A percentile compares a stretch with the other conserved stretches of the same genome.
phyloP scores from a whole-genome alignment of 92 coral and sea anemone species.

The Isaurus tuberculatus region DNA sequence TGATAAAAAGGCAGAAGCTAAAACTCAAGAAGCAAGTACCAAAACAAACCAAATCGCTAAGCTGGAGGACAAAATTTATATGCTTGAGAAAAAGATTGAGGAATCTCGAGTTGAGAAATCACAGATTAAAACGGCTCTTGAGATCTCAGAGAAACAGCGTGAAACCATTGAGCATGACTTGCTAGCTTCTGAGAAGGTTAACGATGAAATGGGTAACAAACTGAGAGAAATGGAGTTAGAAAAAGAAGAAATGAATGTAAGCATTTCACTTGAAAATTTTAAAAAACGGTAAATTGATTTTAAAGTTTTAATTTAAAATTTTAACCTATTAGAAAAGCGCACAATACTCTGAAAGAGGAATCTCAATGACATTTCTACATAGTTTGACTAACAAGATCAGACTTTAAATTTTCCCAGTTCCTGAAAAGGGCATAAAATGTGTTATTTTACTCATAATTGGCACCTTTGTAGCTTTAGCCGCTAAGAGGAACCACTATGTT shows the following conservation, averaged over 20 bases:
- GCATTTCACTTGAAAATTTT: neutral
- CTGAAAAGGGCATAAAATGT: too few relatives aligned
- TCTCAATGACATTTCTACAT: too few relatives aligned
- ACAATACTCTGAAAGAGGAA: too few relatives aligned
- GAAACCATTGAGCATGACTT: constrained; percentile 67
- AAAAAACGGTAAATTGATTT: neutral
- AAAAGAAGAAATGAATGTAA: constrained; percentile 55
- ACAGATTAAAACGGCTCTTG: constrained; percentile 64
- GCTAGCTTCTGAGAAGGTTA: constrained; percentile 54
- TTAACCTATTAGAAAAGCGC: too few relatives aligned
- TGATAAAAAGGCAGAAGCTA: constrained; percentile 40
- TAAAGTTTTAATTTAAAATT: neutral
- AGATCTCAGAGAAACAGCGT: constrained; percentile 63
- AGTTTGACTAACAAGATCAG: too few relatives aligned
- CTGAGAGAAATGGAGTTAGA: constrained; percentile 52
- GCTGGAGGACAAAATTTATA: constrained; percentile 61
- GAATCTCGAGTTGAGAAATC: constrained; percentile 64
- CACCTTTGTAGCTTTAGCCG: too few relatives aligned
- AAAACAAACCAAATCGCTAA: constrained; percentile 72
- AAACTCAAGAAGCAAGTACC: constrained; percentile 43
- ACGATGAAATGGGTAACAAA: constrained; percentile 63
- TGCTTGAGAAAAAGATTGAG: constrained; percentile 67
- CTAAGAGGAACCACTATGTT: too few relatives aligned
- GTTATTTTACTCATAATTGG: too few relatives aligned
- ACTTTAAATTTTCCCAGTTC: too few relatives aligned